These are phyloP conservation scores for Mythimna vitellina DNA, from an alignment of 2,888 invertebrate genomes.

Conservation along the genomic window DNA sequence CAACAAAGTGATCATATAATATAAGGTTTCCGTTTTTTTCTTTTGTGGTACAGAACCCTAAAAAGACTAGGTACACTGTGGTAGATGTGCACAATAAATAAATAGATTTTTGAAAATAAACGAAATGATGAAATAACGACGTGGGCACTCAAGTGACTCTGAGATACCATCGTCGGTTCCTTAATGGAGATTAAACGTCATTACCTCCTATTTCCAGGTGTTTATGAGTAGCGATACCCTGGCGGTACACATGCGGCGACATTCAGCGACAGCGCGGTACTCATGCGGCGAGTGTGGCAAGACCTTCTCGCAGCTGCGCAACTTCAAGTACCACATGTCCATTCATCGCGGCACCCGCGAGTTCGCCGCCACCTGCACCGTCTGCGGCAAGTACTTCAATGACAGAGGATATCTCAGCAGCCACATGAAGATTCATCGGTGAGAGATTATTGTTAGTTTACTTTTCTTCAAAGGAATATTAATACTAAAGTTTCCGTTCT, in stretches of 20 bases:
- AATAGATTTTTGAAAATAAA: no score
- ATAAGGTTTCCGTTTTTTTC: no score
- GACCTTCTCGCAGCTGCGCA: constrained; percentile 95
- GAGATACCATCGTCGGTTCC: neutral
- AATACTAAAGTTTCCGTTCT: neutral
- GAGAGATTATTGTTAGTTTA: constrained; percentile 9
- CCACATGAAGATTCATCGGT: constrained; percentile 96
- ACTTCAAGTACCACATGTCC: constrained; percentile 96
- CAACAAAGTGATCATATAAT: no score
- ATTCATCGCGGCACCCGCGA: constrained; percentile 96
- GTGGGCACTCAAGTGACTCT: neutral
- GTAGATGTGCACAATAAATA: no score
- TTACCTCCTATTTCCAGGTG: constrained; percentile 67
- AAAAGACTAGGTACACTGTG: no score
- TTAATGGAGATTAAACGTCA: neutral
- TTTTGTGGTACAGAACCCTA: no score
- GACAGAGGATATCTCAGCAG: constrained; percentile 96
- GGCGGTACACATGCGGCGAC: constrained; percentile 72
- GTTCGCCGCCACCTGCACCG: constrained; percentile 92
- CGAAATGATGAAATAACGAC: neutral
- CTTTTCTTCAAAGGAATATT: no score
- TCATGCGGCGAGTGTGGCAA: constrained; percentile 94
- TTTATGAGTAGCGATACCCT: constrained; percentile 73
- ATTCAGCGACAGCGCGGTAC: constrained; percentile 88
- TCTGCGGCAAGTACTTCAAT: constrained; percentile 95